Base-by-base conservation (phyloP, 2,888 invertebrate species). In the Uropetala carovei region DNA sequence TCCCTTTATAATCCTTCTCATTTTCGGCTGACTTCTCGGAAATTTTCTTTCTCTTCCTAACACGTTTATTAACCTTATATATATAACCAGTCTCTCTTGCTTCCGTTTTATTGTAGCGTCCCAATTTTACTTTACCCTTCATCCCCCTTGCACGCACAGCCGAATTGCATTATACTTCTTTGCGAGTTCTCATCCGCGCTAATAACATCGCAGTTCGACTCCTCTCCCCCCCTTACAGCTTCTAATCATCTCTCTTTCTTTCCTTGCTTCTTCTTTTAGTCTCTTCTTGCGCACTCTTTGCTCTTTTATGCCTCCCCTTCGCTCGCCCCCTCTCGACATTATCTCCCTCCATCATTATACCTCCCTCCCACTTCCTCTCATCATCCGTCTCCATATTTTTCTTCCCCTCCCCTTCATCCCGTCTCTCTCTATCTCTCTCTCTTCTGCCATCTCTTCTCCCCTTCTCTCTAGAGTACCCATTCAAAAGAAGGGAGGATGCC, bases 401-500 rank as follows among this genome's bases (percentile, higher is more conserved):
- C n/a, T 2, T 83, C 18, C 58, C 22, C 18, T 58, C 43, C 5
- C 1, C 43, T 1, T 5, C 27, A 18, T 18, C 4, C 16, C 18
- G 5, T 64, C n/a, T 14, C 83, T n/a, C 56, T 56, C 43, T 7
- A 14, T 22, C 83, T 56, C 83, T 16, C 27, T 0, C 75, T 3
- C 8, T 9, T 9, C n/a, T 27, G 4, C n/a, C 11, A 11, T 75
- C 75, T 75, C 83, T n/a, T n/a, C n/a, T n/a, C n/a, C n/a, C 43
- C 64, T 64, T 11, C 43, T 43, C 64, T 68, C 64, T 89, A 30
- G 89, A 89, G 64, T n/a, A 64, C 5, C 89, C 56, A 89, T 89
- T 89, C 64, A 89, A 14, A 83, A 83, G 83, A 83, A 56, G 83
- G 56, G 30, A 64, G 60, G 27, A 60, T 18, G 56, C 60, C 43